Conservation (phyloP, 2,888 invertebrate species). For the Synergus japonicus region DNA sequence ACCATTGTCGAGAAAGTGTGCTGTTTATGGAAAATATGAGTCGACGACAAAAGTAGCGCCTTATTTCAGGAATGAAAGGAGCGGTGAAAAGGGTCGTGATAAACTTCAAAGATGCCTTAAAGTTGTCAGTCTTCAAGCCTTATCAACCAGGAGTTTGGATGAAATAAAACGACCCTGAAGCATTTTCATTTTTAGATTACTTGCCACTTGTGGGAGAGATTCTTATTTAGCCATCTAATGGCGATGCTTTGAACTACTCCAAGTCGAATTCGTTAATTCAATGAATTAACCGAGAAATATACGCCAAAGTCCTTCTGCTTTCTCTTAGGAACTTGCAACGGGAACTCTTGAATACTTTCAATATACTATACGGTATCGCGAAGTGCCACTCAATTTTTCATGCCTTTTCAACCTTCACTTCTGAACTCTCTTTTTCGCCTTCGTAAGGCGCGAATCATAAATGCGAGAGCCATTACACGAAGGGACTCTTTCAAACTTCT, state of each 20-base stretch:
- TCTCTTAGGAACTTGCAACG: neutral
- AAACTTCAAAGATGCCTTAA: neutral
- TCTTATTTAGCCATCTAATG: neutral
- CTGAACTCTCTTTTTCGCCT: conserved; percentile 1
- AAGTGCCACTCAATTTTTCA: conserved; percentile 25
- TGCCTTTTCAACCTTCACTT: neutral
- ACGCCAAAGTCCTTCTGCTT: neutral
- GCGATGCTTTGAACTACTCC: no score
- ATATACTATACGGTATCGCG: neutral
- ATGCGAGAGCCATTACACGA: conserved; percentile 25
- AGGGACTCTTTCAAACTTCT: neutral
- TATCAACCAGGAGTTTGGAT: neutral
- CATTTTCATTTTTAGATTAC: neutral
- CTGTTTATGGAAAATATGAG: conserved; percentile 33
- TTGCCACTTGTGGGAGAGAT: neutral
- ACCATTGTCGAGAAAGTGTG: conserved; percentile 32
- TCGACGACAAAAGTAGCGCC: neutral
- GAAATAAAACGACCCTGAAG: no score
- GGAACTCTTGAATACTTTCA: conserved; percentile 13
- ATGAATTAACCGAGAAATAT: neutral
- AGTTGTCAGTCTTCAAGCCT: no score
- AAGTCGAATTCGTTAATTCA: no score
- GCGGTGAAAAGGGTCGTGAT: neutral
- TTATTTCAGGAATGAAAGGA: neutral
- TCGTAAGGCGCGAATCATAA: conserved; percentile 6